Percentiles rank a stretch among this genome's conserved stretches.
phyloP scores from a whole-genome alignment of 2,888 invertebrate genomes.

The Caenorhabditis angaria region DNA sequence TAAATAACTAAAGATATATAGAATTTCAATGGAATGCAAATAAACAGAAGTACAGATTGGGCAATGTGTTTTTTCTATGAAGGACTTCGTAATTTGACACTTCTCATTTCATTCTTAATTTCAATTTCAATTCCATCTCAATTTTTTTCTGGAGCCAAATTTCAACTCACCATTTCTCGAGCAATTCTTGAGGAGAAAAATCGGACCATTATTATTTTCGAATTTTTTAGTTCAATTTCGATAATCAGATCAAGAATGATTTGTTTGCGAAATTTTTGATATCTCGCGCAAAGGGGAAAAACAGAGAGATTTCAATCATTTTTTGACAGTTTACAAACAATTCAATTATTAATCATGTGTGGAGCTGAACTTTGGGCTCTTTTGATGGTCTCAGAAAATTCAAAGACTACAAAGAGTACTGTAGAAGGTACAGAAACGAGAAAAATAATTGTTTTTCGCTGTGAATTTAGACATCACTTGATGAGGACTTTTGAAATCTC shows the following conservation, averaged over 20 bases:
- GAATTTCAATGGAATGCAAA: not conserved
- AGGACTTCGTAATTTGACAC: constrained; percentile 10
- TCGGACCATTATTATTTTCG: constrained; percentile 32
- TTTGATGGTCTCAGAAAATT: no score
- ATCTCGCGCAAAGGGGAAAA: not conserved
- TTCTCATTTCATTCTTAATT: not conserved
- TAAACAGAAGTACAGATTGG: not conserved
- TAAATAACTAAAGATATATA: no score
- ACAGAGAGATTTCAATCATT: no score
- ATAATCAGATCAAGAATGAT: not conserved
- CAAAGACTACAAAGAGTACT: no score
- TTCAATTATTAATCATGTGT: no score
- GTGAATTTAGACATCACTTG: no score
- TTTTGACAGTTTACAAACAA: no score
- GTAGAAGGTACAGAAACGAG: no score
- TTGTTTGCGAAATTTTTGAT: constrained; percentile 1
- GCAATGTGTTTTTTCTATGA: not conserved
- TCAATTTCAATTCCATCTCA: not conserved
- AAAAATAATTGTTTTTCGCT: no score
- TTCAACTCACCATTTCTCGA: constrained; percentile 30
- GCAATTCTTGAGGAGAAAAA: constrained; percentile 40
- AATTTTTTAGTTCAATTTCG: not conserved
- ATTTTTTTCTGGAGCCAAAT: not conserved
- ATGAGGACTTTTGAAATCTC: no score
- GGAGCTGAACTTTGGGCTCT: no score